Evolutionary conservation across 1,140 invertebrate genomes (phyloP), one percentile per base, ranked within the genome.

Genomic region (Paramacrobiotus metropolitanus): DNA sequence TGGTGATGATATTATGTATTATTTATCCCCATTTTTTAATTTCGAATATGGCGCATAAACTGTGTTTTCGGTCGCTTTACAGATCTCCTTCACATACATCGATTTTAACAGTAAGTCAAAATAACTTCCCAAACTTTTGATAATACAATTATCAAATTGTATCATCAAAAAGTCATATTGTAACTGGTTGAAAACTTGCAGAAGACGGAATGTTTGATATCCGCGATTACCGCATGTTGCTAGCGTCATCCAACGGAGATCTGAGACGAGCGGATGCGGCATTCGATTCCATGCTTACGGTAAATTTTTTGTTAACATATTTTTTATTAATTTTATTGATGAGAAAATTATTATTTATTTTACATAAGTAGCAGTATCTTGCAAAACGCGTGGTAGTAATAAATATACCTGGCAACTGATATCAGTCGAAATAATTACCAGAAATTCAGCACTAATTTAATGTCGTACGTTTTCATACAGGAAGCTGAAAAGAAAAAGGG

Each of bases 161-260:
- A n/a, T n/a, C n/a, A n/a, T n/a, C n/a, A n/a, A n/a, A n/a, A n/a
- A n/a, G n/a, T 29, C 29, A 21, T 1, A 48, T 24, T 29, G 31
- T n/a, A 30, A 59, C 55, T 63, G 28, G 18, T 18, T 60, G 31
- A 64, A 18, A 20, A 0, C 18, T 63, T 21, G 55, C 59, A 69
- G 68, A 70, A 55, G 69, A 70, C 61, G 69, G 68, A 4, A 59
- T 70, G 15, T 71, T 70, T 44, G 69, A 68, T 61, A 30, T 71
- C 15, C 69, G 69, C 60, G 69, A 70, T 61, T 70, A 70, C 62
- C 67, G 70, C 34, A 71, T 68, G 31, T 70, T 70, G 59, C 60
- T 70, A 4, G 62, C 63, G 1, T 64, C 44, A 59, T 62, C 68
- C 24, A 65, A 69, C 30, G 67, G 70, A 67, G 68, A 69, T 55